A percentile compares a stretch with the other conserved stretches of the same genome.
Conservation (phyloP, 2,888 invertebrate genomes). For the Andrena dorsata region DNA sequence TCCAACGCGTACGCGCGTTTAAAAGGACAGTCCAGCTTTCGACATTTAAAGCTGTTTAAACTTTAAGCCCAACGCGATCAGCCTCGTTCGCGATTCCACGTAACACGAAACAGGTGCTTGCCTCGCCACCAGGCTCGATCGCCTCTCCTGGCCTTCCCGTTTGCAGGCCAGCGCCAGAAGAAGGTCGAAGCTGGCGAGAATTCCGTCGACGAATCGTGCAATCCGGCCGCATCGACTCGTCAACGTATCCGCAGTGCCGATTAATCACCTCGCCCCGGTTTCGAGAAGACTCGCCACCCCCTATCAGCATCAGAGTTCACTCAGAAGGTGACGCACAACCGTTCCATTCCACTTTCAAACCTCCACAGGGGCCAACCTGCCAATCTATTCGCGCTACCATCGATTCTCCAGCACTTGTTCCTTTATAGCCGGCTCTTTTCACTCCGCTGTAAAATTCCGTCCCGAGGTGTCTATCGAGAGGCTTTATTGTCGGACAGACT, state of each 20-base stretch:
- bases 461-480: neutral
- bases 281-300: constrained; percentile 53
- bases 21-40: too few species aligned
- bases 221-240: constrained; percentile 66
- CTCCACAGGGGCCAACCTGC: neutral
- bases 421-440: neutral
- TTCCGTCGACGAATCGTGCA: constrained; percentile 51
- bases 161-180: constrained; percentile 7
- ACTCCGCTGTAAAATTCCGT: neutral
- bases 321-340: constrained; percentile 17
- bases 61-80: neutral
- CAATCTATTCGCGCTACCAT: constrained; percentile 6
- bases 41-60: neutral
- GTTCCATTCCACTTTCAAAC: constrained; percentile 30
- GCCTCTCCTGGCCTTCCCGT: neutral
- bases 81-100: constrained; percentile 30
- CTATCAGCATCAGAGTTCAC: constrained; percentile 42
- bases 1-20: too few species aligned
- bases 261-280: constrained; percentile 66
- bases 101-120: constrained; percentile 20
- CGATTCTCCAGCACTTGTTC: neutral
- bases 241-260: constrained; percentile 66
- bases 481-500: neutral
- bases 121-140: constrained; percentile 19
- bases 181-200: constrained; percentile 41